Conservation (phyloP, 2,113 vertebrate species). For the Vombatus ursinus region DNA sequence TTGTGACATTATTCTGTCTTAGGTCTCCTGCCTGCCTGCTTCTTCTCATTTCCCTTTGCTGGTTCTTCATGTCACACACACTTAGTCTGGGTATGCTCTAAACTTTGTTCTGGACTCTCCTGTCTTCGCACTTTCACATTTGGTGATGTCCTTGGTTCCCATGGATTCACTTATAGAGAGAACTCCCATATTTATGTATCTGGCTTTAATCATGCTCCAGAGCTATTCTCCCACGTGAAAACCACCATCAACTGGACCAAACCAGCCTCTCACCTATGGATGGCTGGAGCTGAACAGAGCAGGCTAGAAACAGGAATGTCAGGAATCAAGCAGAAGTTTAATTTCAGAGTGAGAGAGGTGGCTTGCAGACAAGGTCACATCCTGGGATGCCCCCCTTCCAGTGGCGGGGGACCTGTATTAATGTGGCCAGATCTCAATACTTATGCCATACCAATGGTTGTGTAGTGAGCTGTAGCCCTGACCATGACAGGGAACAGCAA, state of each 20-base stretch:
- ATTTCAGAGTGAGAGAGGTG: too few species aligned
- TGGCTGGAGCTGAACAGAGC: too few species aligned
- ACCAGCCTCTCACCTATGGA: too few species aligned
- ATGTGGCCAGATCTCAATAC: too few species aligned
- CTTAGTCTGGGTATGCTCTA: neutral
- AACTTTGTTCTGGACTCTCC: neutral
- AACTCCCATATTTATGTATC: neutral
- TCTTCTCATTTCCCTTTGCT: neutral
- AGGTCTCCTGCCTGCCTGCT: neutral
- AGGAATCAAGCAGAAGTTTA: too few species aligned
- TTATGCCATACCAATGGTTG: too few species aligned
- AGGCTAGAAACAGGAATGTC: too few species aligned
- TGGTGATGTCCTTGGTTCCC: neutral
- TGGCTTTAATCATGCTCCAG: neutral
- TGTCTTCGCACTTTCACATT: neutral
- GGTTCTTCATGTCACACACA: neutral
- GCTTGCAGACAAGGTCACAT: too few species aligned
- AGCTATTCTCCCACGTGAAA: neutral
- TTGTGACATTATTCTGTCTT: neutral
- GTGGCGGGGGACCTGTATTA: too few species aligned
- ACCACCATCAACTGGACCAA: neutral
- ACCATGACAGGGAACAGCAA: too few species aligned
- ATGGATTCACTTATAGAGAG: neutral
- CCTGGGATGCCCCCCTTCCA: too few species aligned
- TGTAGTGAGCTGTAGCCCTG: too few species aligned